Percentiles rank a stretch among this genome's conserved stretches.
Evolutionary conservation across 2,888 invertebrate genomes (phyloP).

Genomic region (Drosophila neonasuta): DNA sequence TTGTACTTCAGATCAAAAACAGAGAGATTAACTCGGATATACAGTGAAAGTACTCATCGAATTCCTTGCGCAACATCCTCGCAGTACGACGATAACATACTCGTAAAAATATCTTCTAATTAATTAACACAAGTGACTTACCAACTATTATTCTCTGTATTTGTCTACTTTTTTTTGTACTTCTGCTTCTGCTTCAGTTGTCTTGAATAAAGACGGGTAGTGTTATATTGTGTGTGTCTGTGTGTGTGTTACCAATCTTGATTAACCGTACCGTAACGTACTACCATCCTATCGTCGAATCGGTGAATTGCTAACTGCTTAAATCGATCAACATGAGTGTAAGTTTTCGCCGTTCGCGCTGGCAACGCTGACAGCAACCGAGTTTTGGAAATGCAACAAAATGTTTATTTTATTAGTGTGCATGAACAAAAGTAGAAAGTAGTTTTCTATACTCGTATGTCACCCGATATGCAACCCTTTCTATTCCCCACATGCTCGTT

Average conservation of each 20-base stretch:
- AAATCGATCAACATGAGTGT: slow-evolving; percentile 38
- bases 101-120: neutral
- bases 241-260: slow-evolving; percentile 12
- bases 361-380: slow-evolving; percentile 3
- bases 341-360: slow-evolving; percentile 24
- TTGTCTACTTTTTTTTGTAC: slow-evolving; percentile 1
- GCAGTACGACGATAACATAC: neutral
- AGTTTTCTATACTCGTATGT: neutral
- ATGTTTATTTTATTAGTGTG: neutral
- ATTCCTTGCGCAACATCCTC: neutral
- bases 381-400: slow-evolving; percentile 3
- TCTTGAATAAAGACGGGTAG: neutral
- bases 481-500: neutral
- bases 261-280: neutral
- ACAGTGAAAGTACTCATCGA: neutral
- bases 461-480: neutral
- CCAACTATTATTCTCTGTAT: neutral
- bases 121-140: slow-evolving; percentile 5
- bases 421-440: slow-evolving; percentile 1
- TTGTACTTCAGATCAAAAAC: slow-evolving; percentile 12
- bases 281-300: slow-evolving; percentile 17
- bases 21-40: neutral
- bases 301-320: slow-evolving; percentile 12
- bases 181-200: slow-evolving; percentile 7
- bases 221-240: slow-evolving; percentile 13